Conservation (phyloP, 2,888 invertebrate genomes). For the Pheosia gnoma region DNA sequence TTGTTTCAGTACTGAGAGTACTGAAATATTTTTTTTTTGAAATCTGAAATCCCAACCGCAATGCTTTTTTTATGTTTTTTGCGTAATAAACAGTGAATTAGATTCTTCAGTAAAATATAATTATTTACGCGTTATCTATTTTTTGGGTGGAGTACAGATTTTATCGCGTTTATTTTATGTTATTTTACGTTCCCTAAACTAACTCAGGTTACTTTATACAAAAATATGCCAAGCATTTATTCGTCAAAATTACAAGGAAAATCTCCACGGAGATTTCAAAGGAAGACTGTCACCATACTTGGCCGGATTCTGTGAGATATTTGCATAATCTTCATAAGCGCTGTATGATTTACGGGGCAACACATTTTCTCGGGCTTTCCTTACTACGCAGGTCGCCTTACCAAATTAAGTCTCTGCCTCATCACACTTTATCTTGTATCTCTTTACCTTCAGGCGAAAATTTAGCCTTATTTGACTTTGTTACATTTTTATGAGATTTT, state of each 20-base stretch:
- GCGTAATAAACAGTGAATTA: too few species aligned
- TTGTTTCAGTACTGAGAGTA: too few species aligned
- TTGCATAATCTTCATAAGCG: slow-evolving; percentile 5
- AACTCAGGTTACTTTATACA: too few species aligned
- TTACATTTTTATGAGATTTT: background rate
- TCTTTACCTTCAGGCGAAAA: background rate
- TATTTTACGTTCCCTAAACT: too few species aligned
- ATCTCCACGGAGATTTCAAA: background rate
- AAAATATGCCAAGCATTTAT: background rate
- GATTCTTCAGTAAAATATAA: too few species aligned
- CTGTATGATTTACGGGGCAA: background rate
- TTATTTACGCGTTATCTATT: too few species aligned
- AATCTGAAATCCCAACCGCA: too few species aligned
- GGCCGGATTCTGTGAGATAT: background rate
- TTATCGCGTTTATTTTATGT: too few species aligned
- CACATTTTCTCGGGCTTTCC: slow-evolving; percentile 1
- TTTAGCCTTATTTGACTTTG: background rate
- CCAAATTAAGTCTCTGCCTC: slow-evolving; percentile 4
- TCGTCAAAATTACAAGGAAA: background rate
- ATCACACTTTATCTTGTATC: slow-evolving; percentile 1
- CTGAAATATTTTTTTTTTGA: too few species aligned
- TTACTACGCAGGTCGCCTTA: background rate
- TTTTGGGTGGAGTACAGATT: too few species aligned
- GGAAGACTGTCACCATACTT: background rate
- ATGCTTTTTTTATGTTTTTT: too few species aligned